Evolutionary conservation across 2,113 vertebrate species (phyloP).

Genomic region (Dasypus novemcinctus): DNA sequence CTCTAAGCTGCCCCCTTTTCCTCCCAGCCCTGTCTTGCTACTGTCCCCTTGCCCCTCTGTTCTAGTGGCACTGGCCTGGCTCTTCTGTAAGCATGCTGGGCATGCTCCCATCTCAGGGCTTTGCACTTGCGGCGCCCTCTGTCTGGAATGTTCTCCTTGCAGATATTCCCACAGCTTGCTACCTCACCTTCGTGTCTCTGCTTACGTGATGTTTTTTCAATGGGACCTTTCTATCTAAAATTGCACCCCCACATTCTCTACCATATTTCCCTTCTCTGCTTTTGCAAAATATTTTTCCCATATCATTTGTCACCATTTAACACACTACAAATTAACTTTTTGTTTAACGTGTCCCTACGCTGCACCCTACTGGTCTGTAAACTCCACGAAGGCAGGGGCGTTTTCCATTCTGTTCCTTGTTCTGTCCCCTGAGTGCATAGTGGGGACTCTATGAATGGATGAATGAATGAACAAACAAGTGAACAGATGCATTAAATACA

Average conservation of each 20-base stretch:
- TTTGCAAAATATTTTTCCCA: not conserved
- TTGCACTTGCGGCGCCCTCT: no score
- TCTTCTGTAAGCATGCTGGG: no score
- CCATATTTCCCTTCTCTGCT: not conserved
- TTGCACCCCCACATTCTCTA: not conserved
- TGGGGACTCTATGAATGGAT: not conserved
- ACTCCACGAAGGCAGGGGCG: not conserved
- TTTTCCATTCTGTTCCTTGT: not conserved
- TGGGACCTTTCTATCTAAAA: not conserved
- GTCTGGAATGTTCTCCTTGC: no score
- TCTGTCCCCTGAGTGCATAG: not conserved
- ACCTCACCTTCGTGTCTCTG: not conserved
- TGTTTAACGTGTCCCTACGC: not conserved
- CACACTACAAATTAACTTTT: not conserved
- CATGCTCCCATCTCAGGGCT: not conserved
- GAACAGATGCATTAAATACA: not conserved
- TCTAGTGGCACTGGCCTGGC: not conserved
- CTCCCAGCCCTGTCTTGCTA: not conserved
- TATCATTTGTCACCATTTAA: not conserved
- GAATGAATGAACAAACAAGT: not conserved
- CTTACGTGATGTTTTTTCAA: not conserved
- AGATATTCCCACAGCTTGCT: not conserved
- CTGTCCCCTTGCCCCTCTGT: fast-evolving
- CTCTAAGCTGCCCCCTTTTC: not conserved
- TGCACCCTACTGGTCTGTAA: not conserved